Evolutionary conservation across 2,888 invertebrate genomes (phyloP).

Genomic region (Pandemis cinnamomeana): DNA sequence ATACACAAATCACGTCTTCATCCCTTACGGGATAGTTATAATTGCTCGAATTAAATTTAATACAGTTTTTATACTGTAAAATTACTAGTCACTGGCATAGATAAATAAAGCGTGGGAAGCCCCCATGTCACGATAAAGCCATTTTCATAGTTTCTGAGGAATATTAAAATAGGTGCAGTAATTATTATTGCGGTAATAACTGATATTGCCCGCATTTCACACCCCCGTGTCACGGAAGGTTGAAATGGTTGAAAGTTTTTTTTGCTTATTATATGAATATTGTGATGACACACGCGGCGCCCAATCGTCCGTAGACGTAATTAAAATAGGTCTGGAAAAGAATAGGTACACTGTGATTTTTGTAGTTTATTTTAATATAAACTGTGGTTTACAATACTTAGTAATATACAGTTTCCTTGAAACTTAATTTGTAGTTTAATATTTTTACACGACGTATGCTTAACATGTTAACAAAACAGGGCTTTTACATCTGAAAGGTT

Average conservation of each 20-base stretch:
- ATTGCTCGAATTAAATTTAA: no score
- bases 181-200: slow-evolving; percentile 26
- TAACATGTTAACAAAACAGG: slow-evolving; percentile 56
- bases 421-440: slow-evolving; percentile 66
- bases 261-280: background rate
- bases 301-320: background rate
- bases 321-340: background rate
- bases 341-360: slow-evolving; percentile 7
- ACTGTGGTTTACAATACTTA: slow-evolving; percentile 79
- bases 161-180: slow-evolving; percentile 28
- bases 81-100: background rate
- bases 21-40: no score
- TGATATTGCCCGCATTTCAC: slow-evolving; percentile 29
- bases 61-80: no score
- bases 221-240: slow-evolving; percentile 31
- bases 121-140: slow-evolving; percentile 8
- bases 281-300: background rate
- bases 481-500: slow-evolving; percentile 51
- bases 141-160: slow-evolving; percentile 24
- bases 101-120: background rate
- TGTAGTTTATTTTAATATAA: slow-evolving; percentile 79
- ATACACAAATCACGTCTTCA: no score
- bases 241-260: background rate
- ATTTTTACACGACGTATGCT: slow-evolving; percentile 64
- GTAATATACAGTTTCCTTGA: slow-evolving; percentile 79